Evolutionary conservation across 2,888 invertebrate species (phyloP), one percentile per base, ranked within the genome.

Genomic region (Exephanes ischioxanthus): DNA sequence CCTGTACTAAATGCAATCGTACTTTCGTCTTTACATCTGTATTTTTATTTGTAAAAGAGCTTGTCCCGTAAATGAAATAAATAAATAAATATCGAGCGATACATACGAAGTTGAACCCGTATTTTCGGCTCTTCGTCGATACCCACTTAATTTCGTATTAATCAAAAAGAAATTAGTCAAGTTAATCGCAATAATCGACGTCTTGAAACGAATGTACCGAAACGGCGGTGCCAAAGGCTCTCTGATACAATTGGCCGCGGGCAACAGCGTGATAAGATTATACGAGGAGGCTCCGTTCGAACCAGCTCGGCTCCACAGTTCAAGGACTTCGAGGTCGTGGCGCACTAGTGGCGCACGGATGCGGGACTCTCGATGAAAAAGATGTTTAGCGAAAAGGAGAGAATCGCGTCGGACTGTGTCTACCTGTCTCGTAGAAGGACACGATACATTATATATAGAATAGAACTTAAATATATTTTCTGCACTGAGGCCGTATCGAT

Each of bases 271-370:
- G 58, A 58, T 58, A 58, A 58, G 58, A 22, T 58, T 58, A 58
- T 58, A 58, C 58, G 58, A 14, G 4, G 58, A 26, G 14, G 58
- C 22, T 48, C 26, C 58, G 11, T 26, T 58, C 58, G 58, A 58
- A 26, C 11, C 22, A 14, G 22, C 22, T 26, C 22, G 22, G 58
- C 58, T 58, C 58, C 58, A 22, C 58, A 14, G 58, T 58, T 58
- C 58, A 58, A 58, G 58, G 58, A 22, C 58, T 22, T 58, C 26
- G 26, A 58, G 58, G 58, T 58, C 58, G 58, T 26, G 58, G 26
- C 58, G 22, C 55, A 19, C 55, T 22, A 22, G 19, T 22, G 55
- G 2, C 55, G 26, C 26, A 11, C 11, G 26, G 26, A 58, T 26
- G 11, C 26, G 26, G 26, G 58, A 6, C 63, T 33, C n/a, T 63